Conservation (phyloP, 2,113 vertebrate genomes). For the Pundamilia nyererei region DNA sequence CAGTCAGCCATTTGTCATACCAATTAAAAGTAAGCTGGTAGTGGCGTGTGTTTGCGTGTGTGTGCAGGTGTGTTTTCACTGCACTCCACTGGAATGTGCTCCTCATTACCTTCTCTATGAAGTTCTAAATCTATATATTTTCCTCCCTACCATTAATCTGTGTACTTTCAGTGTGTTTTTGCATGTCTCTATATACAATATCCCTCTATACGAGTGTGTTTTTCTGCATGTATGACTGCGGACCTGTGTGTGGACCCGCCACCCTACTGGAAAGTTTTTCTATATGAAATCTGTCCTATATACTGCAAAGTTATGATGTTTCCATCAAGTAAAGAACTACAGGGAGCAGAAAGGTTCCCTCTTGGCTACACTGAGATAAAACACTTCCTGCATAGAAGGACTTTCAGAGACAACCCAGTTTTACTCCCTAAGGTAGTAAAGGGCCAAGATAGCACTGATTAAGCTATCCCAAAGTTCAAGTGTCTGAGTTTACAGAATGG, state of each 20-base stretch:
- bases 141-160: not conserved
- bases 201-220: not conserved
- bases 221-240: not conserved
- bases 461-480: not conserved
- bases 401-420: not conserved
- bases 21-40: conserved; percentile 12
- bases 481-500: not conserved
- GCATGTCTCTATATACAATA: not conserved
- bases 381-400: not conserved
- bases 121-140: conserved; percentile 8
- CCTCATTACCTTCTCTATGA: conserved; percentile 17
- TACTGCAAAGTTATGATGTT: conserved; percentile 22
- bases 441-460: not conserved
- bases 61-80: not conserved
- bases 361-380: not conserved
- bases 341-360: not conserved
- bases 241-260: not conserved
- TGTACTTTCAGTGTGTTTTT: not conserved
- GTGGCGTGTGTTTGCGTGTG: not conserved
- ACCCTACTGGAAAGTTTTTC: conserved; percentile 12
- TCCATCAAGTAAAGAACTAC: not conserved
- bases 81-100: conserved; percentile 24
- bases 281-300: not conserved
- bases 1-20: not conserved
- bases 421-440: not conserved